Percentiles rank a stretch among this genome's conserved stretches.
Evolutionary conservation across 1,140 invertebrate genomes (phyloP).

Genomic region (Lasioglossum albipes): DNA sequence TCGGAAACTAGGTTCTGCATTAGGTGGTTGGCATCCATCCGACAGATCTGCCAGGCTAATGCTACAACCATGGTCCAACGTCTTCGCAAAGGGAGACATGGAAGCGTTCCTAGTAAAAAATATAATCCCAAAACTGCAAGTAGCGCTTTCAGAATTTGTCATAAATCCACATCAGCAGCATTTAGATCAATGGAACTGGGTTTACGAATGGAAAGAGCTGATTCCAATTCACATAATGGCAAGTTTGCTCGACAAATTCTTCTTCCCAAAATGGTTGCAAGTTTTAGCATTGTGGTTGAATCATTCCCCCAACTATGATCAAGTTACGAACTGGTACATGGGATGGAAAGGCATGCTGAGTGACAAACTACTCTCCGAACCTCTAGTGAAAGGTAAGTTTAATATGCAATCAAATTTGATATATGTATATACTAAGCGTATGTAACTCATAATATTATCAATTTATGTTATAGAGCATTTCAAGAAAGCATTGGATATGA

Average conservation of each 20-base stretch:
- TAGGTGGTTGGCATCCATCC: conserved; percentile 95
- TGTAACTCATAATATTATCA: neutral
- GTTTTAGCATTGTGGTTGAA: conserved; percentile 90
- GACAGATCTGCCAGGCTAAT: conserved; percentile 95
- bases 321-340: conserved; percentile 93
- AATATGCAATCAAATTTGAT: neutral
- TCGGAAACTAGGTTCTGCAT: conserved; percentile 92
- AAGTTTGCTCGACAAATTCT: conserved; percentile 88
- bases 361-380: conserved; percentile 84
- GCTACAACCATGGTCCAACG: conserved; percentile 94
- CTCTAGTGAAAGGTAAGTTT: conserved; percentile 84
- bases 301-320: conserved; percentile 89
- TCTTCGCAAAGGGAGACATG: conserved; percentile 91
- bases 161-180: conserved; percentile 94
- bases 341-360: conserved; percentile 92
- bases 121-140: conserved; percentile 94
- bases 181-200: conserved; percentile 91
- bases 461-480: conserved; percentile 85
- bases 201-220: conserved; percentile 92
- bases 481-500: conserved; percentile 93
- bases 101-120: conserved; percentile 92
- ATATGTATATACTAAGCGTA: neutral
- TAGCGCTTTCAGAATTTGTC: conserved; percentile 86
- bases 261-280: conserved; percentile 94
- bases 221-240: conserved; percentile 87